Base-by-base conservation (phyloP, 2,113 vertebrate genomes). In the Stigmatopora nigra region DNA sequence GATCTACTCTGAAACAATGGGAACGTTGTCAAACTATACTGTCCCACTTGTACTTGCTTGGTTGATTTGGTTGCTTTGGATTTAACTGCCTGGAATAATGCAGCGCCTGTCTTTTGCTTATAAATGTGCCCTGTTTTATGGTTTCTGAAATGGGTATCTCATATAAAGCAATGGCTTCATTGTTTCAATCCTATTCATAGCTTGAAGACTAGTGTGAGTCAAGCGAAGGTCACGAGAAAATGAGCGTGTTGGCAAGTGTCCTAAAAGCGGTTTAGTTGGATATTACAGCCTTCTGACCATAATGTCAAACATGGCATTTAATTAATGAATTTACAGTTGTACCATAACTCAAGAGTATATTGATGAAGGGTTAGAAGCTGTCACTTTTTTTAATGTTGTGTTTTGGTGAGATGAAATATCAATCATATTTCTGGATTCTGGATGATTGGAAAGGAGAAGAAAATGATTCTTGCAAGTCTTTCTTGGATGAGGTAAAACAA, bases 91-190 rank as follows among this genome's bases (percentile, higher is more conserved):
- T 76, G 69, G 61, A 58, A 72, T 79, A 71, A 63, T 65, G 70
- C 69, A 59, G 62, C 72, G 75, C 81, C 65, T 64, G 75, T 84
- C 69, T 74, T 79, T 70, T 76, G 76, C 78, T 79, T 25, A 61
- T 76, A 61, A 71, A 76, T 84, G 55, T 72, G 73, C 78, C 66
- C 76, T 78, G 61, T 78, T 83, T 82, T 70, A 79, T 79, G 68
- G 65, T 75, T 63, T 64, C 17, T 75, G 61, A 68, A 66, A 65
- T 55, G 76, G 19, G 67, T 84, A 74, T 82, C 46, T 53, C 4
- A 10, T 3, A 79, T 72, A 72, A 82, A 73, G 72, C 75, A 79
- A 62, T 79, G 74, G 72, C 76, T 82, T 83, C 74, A 72, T 78
- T 83, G 74, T 78, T 79, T 81, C 63, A 68, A 71, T 20, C 51